Conservation (phyloP, 2,113 vertebrate species). For the Pangasianodon hypophthalmus region DNA sequence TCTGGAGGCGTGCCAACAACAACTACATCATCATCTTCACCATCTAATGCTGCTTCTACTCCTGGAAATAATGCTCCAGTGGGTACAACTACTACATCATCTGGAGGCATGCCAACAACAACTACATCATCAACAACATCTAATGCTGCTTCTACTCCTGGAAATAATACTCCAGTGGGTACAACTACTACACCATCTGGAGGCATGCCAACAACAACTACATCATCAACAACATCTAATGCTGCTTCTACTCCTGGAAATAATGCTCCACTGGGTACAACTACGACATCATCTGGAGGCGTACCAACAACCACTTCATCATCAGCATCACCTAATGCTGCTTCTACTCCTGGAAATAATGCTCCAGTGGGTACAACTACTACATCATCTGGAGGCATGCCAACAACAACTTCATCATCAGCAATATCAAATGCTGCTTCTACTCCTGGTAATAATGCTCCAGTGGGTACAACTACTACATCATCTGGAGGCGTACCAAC, state of each 20-base stretch:
- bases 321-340: background rate
- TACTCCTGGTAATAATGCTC: background rate
- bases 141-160: background rate
- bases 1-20: too few relatives aligned
- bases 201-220: background rate
- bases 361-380: too few relatives aligned
- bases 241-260: background rate
- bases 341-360: background rate
- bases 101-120: background rate
- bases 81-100: too few relatives aligned
- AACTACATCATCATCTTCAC: too few relatives aligned
- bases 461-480: background rate
- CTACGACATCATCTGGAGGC: background rate
- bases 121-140: background rate
- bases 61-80: too few relatives aligned
- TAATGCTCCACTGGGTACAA: background rate
- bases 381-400: too few relatives aligned
- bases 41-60: too few relatives aligned
- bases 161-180: background rate
- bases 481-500: too few relatives aligned
- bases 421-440: background rate
- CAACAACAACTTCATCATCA: background rate
- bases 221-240: background rate
- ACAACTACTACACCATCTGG: background rate
- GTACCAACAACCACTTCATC: background rate